phyloP scores from a whole-genome alignment of 2,888 invertebrate genomes.

The Arenicola marina region DNA sequence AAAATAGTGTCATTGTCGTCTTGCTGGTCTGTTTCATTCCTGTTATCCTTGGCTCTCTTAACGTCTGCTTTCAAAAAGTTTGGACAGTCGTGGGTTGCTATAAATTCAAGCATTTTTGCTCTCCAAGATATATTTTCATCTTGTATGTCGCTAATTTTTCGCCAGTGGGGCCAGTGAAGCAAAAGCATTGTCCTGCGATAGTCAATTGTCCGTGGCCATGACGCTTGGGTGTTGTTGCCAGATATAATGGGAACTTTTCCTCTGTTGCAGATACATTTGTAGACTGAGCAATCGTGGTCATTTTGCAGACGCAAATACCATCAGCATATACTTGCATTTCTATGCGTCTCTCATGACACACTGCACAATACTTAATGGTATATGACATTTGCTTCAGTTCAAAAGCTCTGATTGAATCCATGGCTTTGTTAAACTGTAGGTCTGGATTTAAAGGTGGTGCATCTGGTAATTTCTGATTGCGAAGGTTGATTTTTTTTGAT shows the following conservation, averaged over 20 bases:
- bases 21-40: neutral
- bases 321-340: neutral
- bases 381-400: constrained; percentile 30
- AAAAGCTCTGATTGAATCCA: constrained; percentile 8
- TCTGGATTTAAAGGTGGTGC: no score
- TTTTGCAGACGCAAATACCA: constrained; percentile 21
- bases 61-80: constrained; percentile 17
- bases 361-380: constrained; percentile 12
- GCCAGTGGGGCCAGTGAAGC: constrained; percentile 34
- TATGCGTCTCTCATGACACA: constrained; percentile 5
- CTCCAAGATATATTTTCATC: constrained; percentile 23
- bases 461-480: no score
- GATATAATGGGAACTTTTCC: constrained; percentile 14
- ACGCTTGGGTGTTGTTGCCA: constrained; percentile 8
- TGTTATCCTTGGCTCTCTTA: constrained; percentile 8
- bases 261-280: constrained; percentile 11
- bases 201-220: constrained; percentile 32
- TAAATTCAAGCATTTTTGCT: constrained; percentile 20
- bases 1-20: constrained; percentile 11
- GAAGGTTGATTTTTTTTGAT: neutral
- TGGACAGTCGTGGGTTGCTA: constrained; percentile 31
- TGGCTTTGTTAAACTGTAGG: neutral
- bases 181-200: constrained; percentile 28
- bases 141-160: constrained; percentile 31
- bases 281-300: constrained; percentile 11